Evolutionary conservation across 2,888 invertebrate genomes (phyloP).

Genomic region (Miltochrista miniata): DNA sequence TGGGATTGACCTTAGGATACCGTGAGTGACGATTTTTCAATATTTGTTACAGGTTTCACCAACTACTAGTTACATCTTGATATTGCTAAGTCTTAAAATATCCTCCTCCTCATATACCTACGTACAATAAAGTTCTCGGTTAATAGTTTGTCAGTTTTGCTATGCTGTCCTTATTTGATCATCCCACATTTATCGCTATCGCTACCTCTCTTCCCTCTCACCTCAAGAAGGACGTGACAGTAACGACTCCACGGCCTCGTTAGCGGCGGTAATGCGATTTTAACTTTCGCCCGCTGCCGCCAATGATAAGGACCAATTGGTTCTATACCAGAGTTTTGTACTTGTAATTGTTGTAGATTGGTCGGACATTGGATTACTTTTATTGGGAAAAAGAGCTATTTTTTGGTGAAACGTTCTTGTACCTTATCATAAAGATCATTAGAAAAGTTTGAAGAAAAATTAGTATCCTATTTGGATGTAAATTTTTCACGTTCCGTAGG

Average conservation of each 20-base stretch:
- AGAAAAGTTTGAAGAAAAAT: no score
- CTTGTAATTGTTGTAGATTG: constrained; percentile 48
- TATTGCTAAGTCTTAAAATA: no score
- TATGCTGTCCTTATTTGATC: not conserved
- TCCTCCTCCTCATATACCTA: no score
- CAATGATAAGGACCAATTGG: constrained; percentile 59
- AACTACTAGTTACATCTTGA: no score
- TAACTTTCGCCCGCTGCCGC: constrained; percentile 52
- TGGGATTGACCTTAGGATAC: no score
- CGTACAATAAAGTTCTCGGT: no score
- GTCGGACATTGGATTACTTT: constrained; percentile 35
- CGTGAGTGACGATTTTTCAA: no score
- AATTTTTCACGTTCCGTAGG: no score
- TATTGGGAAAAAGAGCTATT: constrained; percentile 7
- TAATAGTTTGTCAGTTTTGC: not conserved
- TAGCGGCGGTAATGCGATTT: constrained; percentile 59
- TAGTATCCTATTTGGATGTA: no score
- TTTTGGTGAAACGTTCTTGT: not conserved
- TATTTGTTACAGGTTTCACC: no score
- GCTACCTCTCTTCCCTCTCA: constrained; percentile 17
- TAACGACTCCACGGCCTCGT: constrained; percentile 55
- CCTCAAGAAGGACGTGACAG: constrained; percentile 36
- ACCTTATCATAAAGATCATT: no score
- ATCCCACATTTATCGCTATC: not conserved
- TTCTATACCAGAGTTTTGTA: constrained; percentile 53